Percentiles rank a stretch among this genome's conserved stretches.
Conservation (phyloP, 2,797 vertebrate species). For the Characodon lateralis region DNA sequence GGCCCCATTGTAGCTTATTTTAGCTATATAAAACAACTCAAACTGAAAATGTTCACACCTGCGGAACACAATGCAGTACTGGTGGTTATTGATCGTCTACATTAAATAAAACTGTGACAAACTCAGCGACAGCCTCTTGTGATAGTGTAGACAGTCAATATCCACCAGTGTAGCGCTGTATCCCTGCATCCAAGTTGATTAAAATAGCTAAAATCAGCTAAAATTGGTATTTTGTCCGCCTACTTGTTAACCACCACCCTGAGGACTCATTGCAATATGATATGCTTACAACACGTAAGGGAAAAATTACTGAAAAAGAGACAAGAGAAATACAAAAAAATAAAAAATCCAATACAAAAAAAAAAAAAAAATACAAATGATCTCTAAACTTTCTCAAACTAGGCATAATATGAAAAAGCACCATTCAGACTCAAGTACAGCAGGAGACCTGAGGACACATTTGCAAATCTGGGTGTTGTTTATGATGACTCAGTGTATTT, state of each 20-base stretch:
- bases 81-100: too few relatives aligned
- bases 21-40: too few relatives aligned
- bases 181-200: background rate
- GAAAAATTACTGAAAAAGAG: too few relatives aligned
- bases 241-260: background rate
- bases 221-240: background rate
- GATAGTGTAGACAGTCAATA: background rate
- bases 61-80: too few relatives aligned
- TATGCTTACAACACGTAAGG: background rate
- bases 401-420: background rate
- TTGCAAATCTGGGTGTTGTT: background rate
- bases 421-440: background rate
- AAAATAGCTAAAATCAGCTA: too few relatives aligned
- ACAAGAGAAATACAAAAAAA: background rate
- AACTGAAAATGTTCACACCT: too few relatives aligned
- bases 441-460: background rate
- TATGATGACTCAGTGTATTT: background rate
- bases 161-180: background rate
- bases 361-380: background rate
- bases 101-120: background rate
- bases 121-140: background rate
- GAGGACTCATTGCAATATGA: background rate
- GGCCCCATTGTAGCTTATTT: too few relatives aligned
- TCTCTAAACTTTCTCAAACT: background rate
- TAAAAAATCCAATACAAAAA: too few relatives aligned